phyloP scores from a whole-genome alignment of 2,113 vertebrate genomes.

The Acrocephalus arundinaceus region DNA sequence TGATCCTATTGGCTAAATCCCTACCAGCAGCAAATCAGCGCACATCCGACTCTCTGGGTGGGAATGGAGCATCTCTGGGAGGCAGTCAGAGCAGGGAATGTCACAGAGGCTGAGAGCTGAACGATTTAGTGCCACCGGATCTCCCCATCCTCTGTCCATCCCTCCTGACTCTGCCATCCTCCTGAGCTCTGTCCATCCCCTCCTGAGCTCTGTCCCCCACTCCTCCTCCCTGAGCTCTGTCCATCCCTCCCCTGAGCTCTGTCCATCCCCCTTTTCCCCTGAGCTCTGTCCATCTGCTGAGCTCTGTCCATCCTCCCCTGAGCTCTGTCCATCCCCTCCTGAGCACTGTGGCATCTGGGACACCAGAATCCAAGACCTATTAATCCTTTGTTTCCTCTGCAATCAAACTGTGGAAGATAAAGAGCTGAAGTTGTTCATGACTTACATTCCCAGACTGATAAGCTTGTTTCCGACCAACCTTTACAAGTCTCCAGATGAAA shows the following conservation, averaged over 20 bases:
- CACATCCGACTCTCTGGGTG: accelerated
- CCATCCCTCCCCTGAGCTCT: too few species aligned
- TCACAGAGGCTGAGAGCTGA: background rate
- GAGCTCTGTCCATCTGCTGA: background rate
- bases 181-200: too few species aligned
- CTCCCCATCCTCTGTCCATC: too few species aligned
- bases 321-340: background rate
- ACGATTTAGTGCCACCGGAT: background rate
- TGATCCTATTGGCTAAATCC: background rate
- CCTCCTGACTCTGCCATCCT: too few species aligned
- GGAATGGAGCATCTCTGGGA: background rate
- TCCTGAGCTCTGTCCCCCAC: too few species aligned
- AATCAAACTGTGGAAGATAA: background rate
- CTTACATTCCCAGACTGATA: background rate
- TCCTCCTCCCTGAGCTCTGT: too few species aligned
- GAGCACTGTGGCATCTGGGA: too few species aligned
- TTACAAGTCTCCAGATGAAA: background rate
- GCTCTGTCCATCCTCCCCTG: background rate
- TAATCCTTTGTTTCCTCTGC: background rate
- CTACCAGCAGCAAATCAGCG: background rate
- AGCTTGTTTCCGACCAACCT: background rate
- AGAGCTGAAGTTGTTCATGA: background rate
- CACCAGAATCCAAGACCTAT: background rate
- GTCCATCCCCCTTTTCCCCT: too few species aligned
- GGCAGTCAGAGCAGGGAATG: background rate